Evolutionary conservation across 2,888 invertebrate species (phyloP).

Genomic region (Sepiola atlantica): DNA sequence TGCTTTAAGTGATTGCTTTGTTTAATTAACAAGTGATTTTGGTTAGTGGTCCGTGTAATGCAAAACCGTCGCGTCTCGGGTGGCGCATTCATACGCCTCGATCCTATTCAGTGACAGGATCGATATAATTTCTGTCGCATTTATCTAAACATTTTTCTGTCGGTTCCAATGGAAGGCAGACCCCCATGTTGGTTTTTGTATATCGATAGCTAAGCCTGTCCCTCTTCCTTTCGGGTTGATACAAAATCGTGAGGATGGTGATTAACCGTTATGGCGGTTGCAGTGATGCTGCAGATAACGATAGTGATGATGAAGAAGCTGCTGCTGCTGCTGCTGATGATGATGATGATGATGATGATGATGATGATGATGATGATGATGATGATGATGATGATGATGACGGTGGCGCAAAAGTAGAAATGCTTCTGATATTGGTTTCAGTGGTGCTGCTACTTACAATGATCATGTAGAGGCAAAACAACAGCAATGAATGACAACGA

Average conservation of each 20-base stretch:
- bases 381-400: slow-evolving; percentile 47
- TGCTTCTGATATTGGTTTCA: too few species aligned
- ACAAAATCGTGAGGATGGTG: too few species aligned
- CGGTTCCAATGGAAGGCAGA: not conserved
- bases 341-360: slow-evolving; percentile 38
- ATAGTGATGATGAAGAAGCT: slow-evolving; percentile 38
- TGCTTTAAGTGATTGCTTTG: not conserved
- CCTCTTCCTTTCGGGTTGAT: too few species aligned
- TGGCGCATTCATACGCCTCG: not conserved
- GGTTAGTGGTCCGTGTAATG: too few species aligned
- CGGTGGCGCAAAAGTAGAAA: too few species aligned
- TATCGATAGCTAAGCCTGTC: too few species aligned
- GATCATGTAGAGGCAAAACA: too few species aligned
- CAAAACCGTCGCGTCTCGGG: not conserved
- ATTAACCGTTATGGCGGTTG: too few species aligned
- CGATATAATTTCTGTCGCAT: not conserved
- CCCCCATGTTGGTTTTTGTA: too few species aligned
- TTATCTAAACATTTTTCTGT: not conserved
- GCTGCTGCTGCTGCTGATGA: slow-evolving; percentile 48
- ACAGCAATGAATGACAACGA: too few species aligned
- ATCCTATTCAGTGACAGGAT: not conserved
- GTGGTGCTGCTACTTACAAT: too few species aligned
- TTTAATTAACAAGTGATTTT: slow-evolving; percentile 16
- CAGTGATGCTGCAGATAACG: not conserved
- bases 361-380: slow-evolving; percentile 48